A percentile compares a stretch with the other conserved stretches of the same genome.
These are phyloP conservation scores for Nephrocerus scutellatus DNA, from an alignment of 2,888 invertebrate genomes.

Conservation along the genomic window DNA sequence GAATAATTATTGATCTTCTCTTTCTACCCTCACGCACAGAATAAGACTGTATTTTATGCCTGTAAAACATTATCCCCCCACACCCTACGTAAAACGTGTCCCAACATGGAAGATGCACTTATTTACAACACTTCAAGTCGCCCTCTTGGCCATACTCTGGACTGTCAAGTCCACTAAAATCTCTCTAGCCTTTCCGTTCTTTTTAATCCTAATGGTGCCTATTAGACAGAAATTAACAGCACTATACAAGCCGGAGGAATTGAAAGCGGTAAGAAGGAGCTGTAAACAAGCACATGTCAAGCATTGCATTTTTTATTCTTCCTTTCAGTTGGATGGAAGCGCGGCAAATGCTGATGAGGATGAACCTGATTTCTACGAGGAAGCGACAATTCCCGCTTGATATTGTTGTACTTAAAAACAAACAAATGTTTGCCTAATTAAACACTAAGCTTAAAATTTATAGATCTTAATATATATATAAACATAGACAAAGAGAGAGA, in stretches of 20 bases:
- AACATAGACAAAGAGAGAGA: too few species aligned
- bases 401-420: constrained; percentile 12
- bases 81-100: constrained; percentile 82
- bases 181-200: constrained; percentile 89
- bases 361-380: constrained; percentile 91
- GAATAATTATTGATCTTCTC: not conserved
- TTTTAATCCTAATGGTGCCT: constrained; percentile 86
- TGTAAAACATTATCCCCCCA: constrained; percentile 89
- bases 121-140: constrained; percentile 78
- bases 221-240: constrained; percentile 65
- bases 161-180: constrained; percentile 81
- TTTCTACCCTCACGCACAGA: constrained; percentile 41
- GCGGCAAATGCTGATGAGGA: constrained; percentile 77
- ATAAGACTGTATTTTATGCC: constrained; percentile 86
- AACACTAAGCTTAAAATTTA: constrained; percentile 20
- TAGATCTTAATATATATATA: constrained; percentile 17
- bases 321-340: constrained; percentile 72
- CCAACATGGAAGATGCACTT: constrained; percentile 87
- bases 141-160: constrained; percentile 74
- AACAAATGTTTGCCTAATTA: constrained; percentile 8
- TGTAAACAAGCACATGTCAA: constrained; percentile 1
- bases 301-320: constrained; percentile 1
- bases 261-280: constrained; percentile 69
- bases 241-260: constrained; percentile 72
- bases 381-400: constrained; percentile 77